Base-by-base conservation (phyloP, 2,888 invertebrate species). In the Parnassius glacialis region DNA sequence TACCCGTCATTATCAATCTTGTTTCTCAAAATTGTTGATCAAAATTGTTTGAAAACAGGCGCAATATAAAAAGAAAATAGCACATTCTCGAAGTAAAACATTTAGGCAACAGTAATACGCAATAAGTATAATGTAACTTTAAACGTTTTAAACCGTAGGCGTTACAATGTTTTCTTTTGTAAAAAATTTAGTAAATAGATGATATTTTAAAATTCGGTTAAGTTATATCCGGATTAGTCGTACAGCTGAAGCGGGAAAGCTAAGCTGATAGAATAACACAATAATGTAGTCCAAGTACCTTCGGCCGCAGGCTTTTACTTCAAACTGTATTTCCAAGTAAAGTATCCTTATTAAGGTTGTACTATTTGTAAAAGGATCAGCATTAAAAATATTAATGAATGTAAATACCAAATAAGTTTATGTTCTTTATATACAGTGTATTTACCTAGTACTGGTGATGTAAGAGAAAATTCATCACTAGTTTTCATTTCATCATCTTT, bases 261-360 rank as follows among this genome's bases (percentile, higher is more conserved):
- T 52, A 52, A 52, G 47, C 47, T 44, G 62, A 53, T 57, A 34
- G 53, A 65, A 65, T 67, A 67, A 68, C 57, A 63, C 56, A 69
- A 66, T 69, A 66, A 66, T 59, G 10, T 57, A 53, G 52, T 52
- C 45, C 20, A 42, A 61, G 57, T 52, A 47, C 25, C 20, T 53
- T 34, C 41, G 56, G 56, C 25, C 20, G 43, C 53, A 55, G 53
- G 64, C 65, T 62, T 65, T 64, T 61, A 62, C 58, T 60, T 65
- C 57, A 57, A 52, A 34, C 61, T 48, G 47, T 41, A 52, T 57
- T 61, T 48, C 52, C 47, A 52, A 61, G 60, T 41, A 42, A 42
- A 45, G 20, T 10, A 52, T 25, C 45, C 13, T 52, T 57, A 52
- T 53, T 57, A 57, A 48, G 61, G 57, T 52, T 7, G 48, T 57